Base-by-base conservation (phyloP, 2,113 vertebrate genomes). In the Microtus richardsoni region DNA sequence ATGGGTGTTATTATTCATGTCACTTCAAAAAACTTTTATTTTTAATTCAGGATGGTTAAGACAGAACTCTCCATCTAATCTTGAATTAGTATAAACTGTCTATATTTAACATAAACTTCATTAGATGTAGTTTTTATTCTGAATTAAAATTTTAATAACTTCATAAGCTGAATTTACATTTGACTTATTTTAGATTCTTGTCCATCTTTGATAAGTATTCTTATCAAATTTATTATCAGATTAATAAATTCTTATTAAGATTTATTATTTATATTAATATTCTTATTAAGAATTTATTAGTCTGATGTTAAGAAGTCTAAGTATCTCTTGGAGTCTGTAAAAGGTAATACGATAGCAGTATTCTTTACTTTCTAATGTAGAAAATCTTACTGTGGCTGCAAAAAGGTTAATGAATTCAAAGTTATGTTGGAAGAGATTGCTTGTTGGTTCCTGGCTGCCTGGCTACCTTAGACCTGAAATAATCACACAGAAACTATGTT, bases 381-480 rank as follows among this genome's bases (percentile, higher is more conserved):
- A 60, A 79, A 91, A 74, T 0, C 24, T 89, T 92, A 41, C 41
- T 90, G 70, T 92, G 87, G 60, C 3, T 44, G 7, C 13, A 78
- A 17, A 94, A 73, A 93, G 14, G 62, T 85, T 75, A 94, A 88
- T 87, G 30, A 88, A 85, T 68, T 91, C 14, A 64, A 88, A 91
- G 24, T 68, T 70, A 54, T 54, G 4, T 54, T 54, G 17, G 17
- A 54, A 4, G 16, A 54, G 16, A 54, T 54, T 5, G 16, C 54
- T 54, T 54, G 16, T 54, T 54, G 54, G 54, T 17, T 54, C 54
- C 54, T 19, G 54, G 54, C 52, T 17, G 16, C 52, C 52, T 54
- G 52, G 16, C 54, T 54, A 17, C 54, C 54, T 17, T 54, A 54
- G 52, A 54, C 14, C 14, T 4, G 0, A 54, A 17, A 54, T 54